phyloP scores from a whole-genome alignment of 2,797 vertebrate species.

The Premnoplex brunnescens region DNA sequence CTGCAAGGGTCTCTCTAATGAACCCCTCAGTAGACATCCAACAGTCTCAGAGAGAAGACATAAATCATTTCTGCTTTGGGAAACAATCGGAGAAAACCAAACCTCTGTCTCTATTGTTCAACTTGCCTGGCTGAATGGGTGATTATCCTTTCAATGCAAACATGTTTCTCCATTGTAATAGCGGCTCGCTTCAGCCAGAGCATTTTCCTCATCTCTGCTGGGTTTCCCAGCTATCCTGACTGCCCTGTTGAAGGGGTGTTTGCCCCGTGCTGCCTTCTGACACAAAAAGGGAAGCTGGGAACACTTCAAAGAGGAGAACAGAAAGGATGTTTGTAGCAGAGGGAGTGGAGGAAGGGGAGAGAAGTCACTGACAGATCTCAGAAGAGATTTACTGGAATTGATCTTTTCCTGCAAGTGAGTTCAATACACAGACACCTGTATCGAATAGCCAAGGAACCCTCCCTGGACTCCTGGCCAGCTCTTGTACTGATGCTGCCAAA shows the following conservation, averaged over 20 bases:
- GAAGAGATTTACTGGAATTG: neutral
- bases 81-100: neutral
- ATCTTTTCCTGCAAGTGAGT: neutral
- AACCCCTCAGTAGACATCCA: neutral
- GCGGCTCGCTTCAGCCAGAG: neutral
- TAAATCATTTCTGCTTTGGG: neutral
- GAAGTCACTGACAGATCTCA: neutral
- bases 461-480: neutral
- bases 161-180: neutral
- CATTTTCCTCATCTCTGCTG: neutral
- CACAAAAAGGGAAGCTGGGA: neutral
- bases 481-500: neutral
- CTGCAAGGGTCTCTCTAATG: neutral
- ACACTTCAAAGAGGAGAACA: neutral
- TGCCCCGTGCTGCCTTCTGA: neutral
- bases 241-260: neutral
- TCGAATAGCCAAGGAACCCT: neutral
- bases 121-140: neutral
- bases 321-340: neutral
- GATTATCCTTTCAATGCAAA: conserved; percentile 10
- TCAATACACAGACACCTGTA: neutral
- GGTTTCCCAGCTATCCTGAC: neutral
- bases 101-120: neutral
- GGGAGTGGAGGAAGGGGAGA: neutral
- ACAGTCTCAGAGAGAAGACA: neutral